phyloP scores from a whole-genome alignment of 2,113 vertebrate genomes.

The Turnix velox region DNA sequence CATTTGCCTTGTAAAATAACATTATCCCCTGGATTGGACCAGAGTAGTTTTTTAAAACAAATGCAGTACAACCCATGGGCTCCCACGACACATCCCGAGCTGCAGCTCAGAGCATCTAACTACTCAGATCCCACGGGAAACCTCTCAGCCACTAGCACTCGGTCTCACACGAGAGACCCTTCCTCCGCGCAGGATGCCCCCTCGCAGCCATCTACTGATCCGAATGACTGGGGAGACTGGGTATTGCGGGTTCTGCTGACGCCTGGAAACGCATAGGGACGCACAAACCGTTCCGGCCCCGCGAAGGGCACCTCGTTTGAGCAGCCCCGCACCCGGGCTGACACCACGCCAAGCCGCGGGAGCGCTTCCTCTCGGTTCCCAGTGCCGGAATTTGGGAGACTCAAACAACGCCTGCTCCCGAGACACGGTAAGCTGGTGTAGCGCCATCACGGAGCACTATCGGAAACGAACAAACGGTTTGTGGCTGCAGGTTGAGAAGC shows the following conservation, averaged over 20 bases:
- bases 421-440: background rate
- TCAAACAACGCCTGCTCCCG: background rate
- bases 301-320: background rate
- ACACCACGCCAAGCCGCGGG: accelerated
- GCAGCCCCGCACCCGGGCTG: background rate
- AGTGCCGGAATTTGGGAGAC: background rate
- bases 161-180: background rate
- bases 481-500: background rate
- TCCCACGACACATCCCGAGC: background rate
- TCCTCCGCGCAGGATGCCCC: too few species aligned
- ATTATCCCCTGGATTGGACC: background rate
- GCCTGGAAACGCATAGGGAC: too few species aligned
- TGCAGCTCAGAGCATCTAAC: background rate
- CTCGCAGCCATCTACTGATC: background rate
- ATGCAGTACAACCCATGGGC: accelerated
- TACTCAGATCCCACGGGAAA: background rate
- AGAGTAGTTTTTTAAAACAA: background rate
- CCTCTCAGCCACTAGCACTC: background rate
- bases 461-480: background rate
- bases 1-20: background rate
- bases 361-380: accelerated
- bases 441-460: background rate
- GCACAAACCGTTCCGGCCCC: background rate
- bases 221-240: accelerated
- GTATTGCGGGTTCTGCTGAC: too few species aligned